phyloP scores from a whole-genome alignment of 2,888 invertebrate genomes.

The Cylloceria caligata region DNA sequence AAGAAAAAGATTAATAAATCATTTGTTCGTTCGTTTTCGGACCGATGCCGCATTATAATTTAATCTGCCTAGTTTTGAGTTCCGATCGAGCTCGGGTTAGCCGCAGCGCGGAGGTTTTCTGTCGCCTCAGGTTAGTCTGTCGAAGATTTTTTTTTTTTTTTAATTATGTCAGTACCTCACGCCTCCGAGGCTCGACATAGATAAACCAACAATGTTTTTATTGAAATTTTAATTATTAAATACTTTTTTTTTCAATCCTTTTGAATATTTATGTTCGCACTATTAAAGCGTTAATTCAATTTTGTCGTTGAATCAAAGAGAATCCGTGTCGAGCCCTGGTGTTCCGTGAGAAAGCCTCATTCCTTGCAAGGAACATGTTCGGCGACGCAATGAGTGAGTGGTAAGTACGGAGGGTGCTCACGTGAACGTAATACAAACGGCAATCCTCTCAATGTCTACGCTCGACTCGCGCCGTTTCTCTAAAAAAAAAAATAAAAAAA shows the following conservation, averaged over 20 bases:
- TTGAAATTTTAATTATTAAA: slow-evolving; percentile 4
- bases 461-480: slow-evolving; percentile 77
- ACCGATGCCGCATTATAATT: not conserved
- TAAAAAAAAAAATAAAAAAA: slow-evolving; percentile 18
- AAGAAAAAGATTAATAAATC: slow-evolving; percentile 22
- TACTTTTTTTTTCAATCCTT: not conserved
- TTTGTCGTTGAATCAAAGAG: slow-evolving; percentile 8
- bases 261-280: slow-evolving; percentile 1
- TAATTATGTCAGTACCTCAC: slow-evolving; percentile 37
- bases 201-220: slow-evolving; percentile 3
- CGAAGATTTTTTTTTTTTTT: slow-evolving; percentile 79
- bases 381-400: slow-evolving; percentile 82
- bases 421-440: slow-evolving; percentile 57
- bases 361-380: slow-evolving; percentile 82
- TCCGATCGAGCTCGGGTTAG: slow-evolving; percentile 72
- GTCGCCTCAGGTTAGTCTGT: slow-evolving; percentile 83
- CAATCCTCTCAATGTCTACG: slow-evolving; percentile 73
- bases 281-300: not conserved
- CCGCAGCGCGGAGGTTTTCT: slow-evolving; percentile 81
- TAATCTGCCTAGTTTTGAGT: slow-evolving; percentile 11
- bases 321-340: slow-evolving; percentile 49
- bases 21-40: slow-evolving; percentile 36
- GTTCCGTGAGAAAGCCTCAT: slow-evolving; percentile 68
- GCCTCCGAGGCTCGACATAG: slow-evolving; percentile 33
- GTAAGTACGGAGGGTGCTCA: slow-evolving; percentile 83